Conservation (phyloP, 2,797 vertebrate genomes). For the Myripristis murdjan region DNA sequence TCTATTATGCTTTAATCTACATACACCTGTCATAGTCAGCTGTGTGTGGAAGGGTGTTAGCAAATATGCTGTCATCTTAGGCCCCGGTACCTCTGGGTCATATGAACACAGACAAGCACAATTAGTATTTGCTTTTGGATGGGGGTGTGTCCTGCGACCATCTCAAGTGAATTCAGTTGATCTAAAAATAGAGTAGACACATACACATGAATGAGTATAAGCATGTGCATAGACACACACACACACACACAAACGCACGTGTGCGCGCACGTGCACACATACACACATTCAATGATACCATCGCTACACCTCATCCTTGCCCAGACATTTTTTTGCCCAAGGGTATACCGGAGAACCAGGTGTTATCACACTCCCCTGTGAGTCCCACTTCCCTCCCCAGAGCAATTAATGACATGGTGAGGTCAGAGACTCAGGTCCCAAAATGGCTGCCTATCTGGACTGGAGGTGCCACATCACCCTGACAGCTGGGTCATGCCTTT, state of each 20-base stretch:
- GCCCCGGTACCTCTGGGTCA: conserved; percentile 26
- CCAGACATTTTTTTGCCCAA: conserved; percentile 52
- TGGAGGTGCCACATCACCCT: conserved; percentile 79
- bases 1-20: conserved; percentile 4
- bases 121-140: conserved; percentile 43
- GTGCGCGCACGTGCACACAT: conserved; percentile 23
- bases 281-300: too few relatives aligned
- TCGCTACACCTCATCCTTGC: conserved; percentile 44
- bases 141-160: conserved; percentile 27
- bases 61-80: conserved; percentile 20
- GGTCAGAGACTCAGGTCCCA: conserved; percentile 73
- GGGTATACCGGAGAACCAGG: conserved; percentile 66
- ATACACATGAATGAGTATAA: conserved; percentile 32
- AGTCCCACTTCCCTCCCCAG: conserved; percentile 61
- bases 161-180: conserved; percentile 31
- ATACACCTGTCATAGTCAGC: conserved; percentile 30
- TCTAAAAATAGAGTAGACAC: conserved; percentile 42
- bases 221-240: conserved; percentile 5
- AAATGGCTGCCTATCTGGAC: conserved; percentile 73
- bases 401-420: conserved; percentile 80
- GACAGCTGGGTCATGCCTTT: conserved; percentile 82
- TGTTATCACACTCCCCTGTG: conserved; percentile 64
- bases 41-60: conserved; percentile 13
- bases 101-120: conserved; percentile 39
- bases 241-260: conserved; percentile 28